Conservation (phyloP, 1,140 invertebrate species). For the Pseudomyrmex pallidus region DNA sequence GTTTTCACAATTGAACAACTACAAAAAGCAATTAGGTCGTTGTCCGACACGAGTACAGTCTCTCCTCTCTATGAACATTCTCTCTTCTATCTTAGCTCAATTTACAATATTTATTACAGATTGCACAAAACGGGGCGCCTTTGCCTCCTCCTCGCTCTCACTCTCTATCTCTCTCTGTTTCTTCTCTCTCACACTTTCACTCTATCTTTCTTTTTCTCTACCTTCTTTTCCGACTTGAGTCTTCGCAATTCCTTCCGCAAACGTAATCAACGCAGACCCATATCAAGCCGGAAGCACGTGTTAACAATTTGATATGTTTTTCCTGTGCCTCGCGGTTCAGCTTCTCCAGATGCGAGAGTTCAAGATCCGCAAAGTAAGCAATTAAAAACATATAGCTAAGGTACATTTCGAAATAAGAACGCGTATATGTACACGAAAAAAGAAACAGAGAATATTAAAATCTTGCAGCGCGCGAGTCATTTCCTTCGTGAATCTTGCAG, state of each 20-base stretch:
- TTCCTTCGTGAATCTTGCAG: background rate
- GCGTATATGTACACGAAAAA: background rate
- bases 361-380: slow-evolving; percentile 20
- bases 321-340: slow-evolving; percentile 51
- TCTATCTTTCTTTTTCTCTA: background rate
- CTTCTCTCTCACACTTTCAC: slow-evolving; percentile 14
- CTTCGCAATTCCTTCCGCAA: slow-evolving; percentile 71
- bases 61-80: slow-evolving; percentile 43
- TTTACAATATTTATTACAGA: slow-evolving; percentile 73
- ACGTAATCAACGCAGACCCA: slow-evolving; percentile 73
- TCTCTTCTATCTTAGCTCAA: slow-evolving; percentile 53
- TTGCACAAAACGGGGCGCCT: slow-evolving; percentile 75
- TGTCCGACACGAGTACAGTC: slow-evolving; percentile 64
- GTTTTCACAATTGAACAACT: slow-evolving; percentile 47
- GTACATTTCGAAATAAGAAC: background rate
- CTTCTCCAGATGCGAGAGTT: slow-evolving; percentile 4
- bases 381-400: slow-evolving; percentile 17
- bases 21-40: slow-evolving; percentile 43
- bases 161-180: background rate
- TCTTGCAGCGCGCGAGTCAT: background rate
- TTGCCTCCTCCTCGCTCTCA: slow-evolving; percentile 28
- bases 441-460: slow-evolving; percentile 30
- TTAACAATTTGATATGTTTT: slow-evolving; percentile 79
- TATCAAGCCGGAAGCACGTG: slow-evolving; percentile 75
- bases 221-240: slow-evolving; percentile 40